Percentiles rank a stretch among this genome's conserved stretches.
These are phyloP conservation scores for Oreocharis arfaki DNA, from an alignment of 2,113 vertebrate genomes.

Conservation along the genomic window DNA sequence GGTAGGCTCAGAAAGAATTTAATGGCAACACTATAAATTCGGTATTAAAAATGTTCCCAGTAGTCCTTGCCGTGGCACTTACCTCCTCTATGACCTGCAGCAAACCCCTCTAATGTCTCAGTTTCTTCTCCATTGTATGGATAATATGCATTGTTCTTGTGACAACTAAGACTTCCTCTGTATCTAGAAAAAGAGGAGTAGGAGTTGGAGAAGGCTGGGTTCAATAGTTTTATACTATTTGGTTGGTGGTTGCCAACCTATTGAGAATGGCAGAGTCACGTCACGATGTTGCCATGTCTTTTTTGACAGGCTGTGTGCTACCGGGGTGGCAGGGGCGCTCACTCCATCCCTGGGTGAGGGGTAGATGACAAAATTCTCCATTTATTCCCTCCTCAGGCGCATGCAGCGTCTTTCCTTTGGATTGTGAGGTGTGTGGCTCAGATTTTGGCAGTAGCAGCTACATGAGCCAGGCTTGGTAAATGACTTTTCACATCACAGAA, in stretches of 20 bases:
- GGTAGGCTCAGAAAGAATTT: neutral
- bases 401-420: neutral
- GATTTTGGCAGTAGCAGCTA: neutral
- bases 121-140: neutral
- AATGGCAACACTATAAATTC: neutral
- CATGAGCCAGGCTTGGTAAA: neutral
- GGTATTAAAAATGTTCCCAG: neutral
- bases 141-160: neutral
- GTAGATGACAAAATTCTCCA: neutral
- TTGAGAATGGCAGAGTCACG: neutral
- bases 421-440: rapidly evolving
- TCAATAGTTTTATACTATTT: neutral
- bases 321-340: neutral
- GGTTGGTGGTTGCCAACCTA: neutral
- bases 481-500: neutral
- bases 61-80: neutral
- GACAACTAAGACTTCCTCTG: neutral
- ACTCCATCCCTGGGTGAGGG: neutral
- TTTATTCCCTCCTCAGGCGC: neutral
- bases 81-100: neutral
- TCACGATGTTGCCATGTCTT: neutral
- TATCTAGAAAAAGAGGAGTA: neutral
- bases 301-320: neutral
- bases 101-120: neutral
- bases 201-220: neutral